Evolutionary conservation across 1,140 invertebrate genomes (phyloP), one percentile per base, ranked within the genome.

Genomic region (Gonatopus flavifemur): DNA sequence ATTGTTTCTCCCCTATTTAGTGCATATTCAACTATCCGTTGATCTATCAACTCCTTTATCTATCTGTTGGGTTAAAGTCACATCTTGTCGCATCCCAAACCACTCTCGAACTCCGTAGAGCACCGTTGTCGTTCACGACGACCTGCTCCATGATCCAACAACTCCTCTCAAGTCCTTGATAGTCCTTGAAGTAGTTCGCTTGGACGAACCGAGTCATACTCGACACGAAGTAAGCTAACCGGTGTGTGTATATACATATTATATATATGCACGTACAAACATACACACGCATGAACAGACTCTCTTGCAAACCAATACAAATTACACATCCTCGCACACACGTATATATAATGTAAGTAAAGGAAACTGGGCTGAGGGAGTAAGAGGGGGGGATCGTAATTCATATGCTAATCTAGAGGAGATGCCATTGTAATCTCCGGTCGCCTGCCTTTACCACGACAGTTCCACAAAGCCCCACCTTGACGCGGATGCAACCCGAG

Each of bases 381-480:
- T 35, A 15, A 45, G 24, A 35, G 41, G 19, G 58, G 44, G 54
- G 58, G 42, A 40, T 66, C 74, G 69, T 74, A 76, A 77, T 76
- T 77, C 75, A 76, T 75, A 77, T 76, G 73, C 72, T 77, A 77
- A 77, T 76, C 71, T 73, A 49, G 70, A 67, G 69, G 66, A 74
- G 73, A 77, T 77, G 71, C 71, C 74, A 77, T 77, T 77, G 75
- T 77, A 76, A 77, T 77, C 73, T 77, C 75, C 72, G 72, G 75
- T 72, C 71, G 66, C 67, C 58, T 55, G 64, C 65, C 61, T 70
- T n/a, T n/a, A n/a, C n/a, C 62, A 54, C 48, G 63, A 58, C 56
- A 57, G 64, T 64, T 68, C 52, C 67, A 70, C 72, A 76, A 75
- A 76, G 70, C 71, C 68, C 67, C 56, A 65, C 66, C 70, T 70